Base-by-base conservation (phyloP, 37 sponge, comb jelly and placozoan species). In the Cliona cf. orientalis region DNA sequence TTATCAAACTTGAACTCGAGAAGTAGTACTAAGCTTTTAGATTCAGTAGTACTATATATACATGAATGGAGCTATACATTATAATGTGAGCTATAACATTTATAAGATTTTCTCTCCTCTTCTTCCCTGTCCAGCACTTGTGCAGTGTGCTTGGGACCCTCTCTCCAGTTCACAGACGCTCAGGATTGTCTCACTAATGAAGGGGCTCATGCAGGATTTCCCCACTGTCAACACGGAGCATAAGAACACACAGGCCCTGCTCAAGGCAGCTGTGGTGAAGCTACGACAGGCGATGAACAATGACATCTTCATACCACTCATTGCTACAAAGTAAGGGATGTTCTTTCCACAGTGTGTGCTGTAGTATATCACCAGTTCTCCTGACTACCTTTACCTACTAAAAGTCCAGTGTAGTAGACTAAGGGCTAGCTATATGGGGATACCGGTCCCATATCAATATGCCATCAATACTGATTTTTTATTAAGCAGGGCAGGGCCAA, bases 81-180 rank as follows among this genome's bases (percentile, higher is more conserved):
- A 59, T 17, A 44, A 19, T 59, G n/a, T 55, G 5, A 39, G 23
- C 36, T 46, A 42, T 44, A 44, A 43, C 44, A 28, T 23, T 45
- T 26, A 45, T 3, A 36, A 34, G 37, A 46, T 75, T 33, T 38
- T 2, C 76, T 5, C 45, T 17, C 14, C 42, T 29, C 42, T 17
- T 5, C 17, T 2, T 42, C 3, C 3, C 75, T 69, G 17, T 57
- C 22, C 45, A 91, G 91, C 28, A 58, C 46, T 91, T n/a, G 49
- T 79, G 19, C 70, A 81, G 72, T 58, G 55, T 33, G 84, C 64
- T 3, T 93, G 94, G 94, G 94, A 93, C 64, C 87, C 90, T 1
- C 42, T 93, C 45, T 93, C 94, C 34, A 44, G 74, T 33, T 25
- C 69, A 1, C 87, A 93, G 78, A 86, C 87, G n/a, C 19, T 19